Percentiles rank a stretch among this genome's conserved stretches.
These are phyloP conservation scores for Lethrus apterus DNA, from an alignment of 1,140 invertebrate species.

Conservation along the genomic window DNA sequence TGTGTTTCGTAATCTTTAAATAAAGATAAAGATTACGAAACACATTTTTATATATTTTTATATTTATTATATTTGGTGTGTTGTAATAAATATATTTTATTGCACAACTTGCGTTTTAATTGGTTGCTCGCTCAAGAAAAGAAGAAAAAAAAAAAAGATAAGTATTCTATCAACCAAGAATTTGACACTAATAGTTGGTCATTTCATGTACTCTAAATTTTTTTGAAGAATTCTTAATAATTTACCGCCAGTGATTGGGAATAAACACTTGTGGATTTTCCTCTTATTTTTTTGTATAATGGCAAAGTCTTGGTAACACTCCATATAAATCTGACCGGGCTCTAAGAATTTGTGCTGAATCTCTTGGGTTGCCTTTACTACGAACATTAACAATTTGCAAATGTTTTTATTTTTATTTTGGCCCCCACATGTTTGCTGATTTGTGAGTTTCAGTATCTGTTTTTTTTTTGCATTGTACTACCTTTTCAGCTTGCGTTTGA, in stretches of 20 bases:
- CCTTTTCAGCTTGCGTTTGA: constrained; percentile 16
- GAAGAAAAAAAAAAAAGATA: too few species aligned
- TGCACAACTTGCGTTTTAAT: too few species aligned
- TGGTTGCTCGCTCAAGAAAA: too few species aligned
- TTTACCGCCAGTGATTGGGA: constrained; percentile 1
- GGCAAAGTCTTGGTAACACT: constrained; percentile 15
- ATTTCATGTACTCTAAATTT: constrained; percentile 13
- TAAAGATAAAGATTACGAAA: too few species aligned
- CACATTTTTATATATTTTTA: too few species aligned
- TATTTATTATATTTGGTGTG: too few species aligned
- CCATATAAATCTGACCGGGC: constrained; percentile 14
- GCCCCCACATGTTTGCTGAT: constrained; percentile 19
- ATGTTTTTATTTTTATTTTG: constrained; percentile 25
- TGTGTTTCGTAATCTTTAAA: too few species aligned
- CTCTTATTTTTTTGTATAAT: constrained; percentile 12
- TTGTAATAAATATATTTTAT: too few species aligned
- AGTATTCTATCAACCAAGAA: too few species aligned
- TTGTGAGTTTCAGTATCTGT: constrained; percentile 12
- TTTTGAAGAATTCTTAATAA: constrained; percentile 8
- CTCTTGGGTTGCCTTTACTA: constrained; percentile 17
- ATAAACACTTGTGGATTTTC: constrained; percentile 14
- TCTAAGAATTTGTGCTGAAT: constrained; percentile 15
- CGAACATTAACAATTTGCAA: constrained; percentile 18
- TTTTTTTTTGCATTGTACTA: constrained; percentile 9
- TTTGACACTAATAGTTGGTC: too few species aligned